These are phyloP conservation scores for Pyrocephalus nanus DNA, from an alignment of 2,797 vertebrate genomes.

Conservation along the genomic window DNA sequence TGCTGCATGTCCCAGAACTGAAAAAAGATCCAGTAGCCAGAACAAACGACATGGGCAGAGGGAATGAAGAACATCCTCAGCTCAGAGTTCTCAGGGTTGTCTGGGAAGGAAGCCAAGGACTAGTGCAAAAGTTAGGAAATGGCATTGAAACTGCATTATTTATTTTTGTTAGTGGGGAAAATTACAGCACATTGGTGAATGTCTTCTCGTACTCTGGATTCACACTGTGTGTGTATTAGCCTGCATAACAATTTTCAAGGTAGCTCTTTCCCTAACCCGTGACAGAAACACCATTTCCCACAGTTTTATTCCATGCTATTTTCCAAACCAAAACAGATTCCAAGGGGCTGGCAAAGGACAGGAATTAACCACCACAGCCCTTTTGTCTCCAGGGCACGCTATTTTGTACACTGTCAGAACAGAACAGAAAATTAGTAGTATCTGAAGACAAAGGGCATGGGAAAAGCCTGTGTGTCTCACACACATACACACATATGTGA, in stretches of 20 bases:
- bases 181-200: background rate
- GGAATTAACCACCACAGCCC: background rate
- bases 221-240: accelerated
- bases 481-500: background rate
- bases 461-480: background rate
- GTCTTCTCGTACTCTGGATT: background rate
- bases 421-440: background rate
- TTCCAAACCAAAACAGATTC: background rate
- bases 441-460: background rate
- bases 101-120: background rate
- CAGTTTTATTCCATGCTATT: background rate
- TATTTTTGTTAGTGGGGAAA: background rate
- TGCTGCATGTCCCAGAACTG: background rate
- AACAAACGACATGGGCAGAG: background rate
- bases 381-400: background rate
- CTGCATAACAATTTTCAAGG: background rate
- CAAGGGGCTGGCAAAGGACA: background rate
- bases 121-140: background rate
- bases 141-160: background rate
- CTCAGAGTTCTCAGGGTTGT: background rate
- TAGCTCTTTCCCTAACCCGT: background rate
- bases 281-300: background rate
- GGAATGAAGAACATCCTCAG: background rate
- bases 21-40: background rate
- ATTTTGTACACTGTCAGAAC: background rate